Evolutionary conservation across 2,113 vertebrate genomes (phyloP).

Genomic region (Oxyruncus cristatus): DNA sequence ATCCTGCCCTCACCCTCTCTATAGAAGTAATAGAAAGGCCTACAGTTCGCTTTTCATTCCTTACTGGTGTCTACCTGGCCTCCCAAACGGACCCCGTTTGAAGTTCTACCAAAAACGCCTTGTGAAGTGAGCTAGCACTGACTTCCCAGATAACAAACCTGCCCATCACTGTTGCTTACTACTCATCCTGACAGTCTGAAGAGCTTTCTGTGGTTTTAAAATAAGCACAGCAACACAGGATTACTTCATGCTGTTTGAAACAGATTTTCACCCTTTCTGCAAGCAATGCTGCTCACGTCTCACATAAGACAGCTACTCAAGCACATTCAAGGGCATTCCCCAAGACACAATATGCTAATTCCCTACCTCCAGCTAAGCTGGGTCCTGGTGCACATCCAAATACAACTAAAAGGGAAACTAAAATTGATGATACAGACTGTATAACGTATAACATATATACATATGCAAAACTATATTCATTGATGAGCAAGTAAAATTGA

Average conservation of each 20-base stretch:
- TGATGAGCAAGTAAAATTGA: background rate
- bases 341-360: constrained; percentile 79
- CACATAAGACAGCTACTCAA: constrained; percentile 56
- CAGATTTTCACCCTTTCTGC: constrained; percentile 48
- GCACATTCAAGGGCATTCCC: constrained; percentile 82
- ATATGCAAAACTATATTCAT: background rate
- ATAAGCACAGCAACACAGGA: constrained; percentile 49
- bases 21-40: background rate
- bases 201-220: constrained; percentile 47
- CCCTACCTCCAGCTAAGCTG: constrained; percentile 48
- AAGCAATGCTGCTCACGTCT: constrained; percentile 71
- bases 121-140: background rate
- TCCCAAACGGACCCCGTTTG: constrained; percentile 28
- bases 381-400: constrained; percentile 23
- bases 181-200: constrained; percentile 32
- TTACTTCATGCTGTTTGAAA: constrained; percentile 4
- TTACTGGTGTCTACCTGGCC: constrained; percentile 52
- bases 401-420: background rate
- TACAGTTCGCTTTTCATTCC: background rate
- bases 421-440: background rate
- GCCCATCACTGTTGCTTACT: constrained; percentile 13
- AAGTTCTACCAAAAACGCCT: constrained; percentile 59
- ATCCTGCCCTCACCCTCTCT: background rate
- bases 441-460: background rate
- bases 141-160: constrained; percentile 36